Evolutionary conservation across 1,140 invertebrate genomes (phyloP).

Genomic region (Conus betulinus): DNA sequence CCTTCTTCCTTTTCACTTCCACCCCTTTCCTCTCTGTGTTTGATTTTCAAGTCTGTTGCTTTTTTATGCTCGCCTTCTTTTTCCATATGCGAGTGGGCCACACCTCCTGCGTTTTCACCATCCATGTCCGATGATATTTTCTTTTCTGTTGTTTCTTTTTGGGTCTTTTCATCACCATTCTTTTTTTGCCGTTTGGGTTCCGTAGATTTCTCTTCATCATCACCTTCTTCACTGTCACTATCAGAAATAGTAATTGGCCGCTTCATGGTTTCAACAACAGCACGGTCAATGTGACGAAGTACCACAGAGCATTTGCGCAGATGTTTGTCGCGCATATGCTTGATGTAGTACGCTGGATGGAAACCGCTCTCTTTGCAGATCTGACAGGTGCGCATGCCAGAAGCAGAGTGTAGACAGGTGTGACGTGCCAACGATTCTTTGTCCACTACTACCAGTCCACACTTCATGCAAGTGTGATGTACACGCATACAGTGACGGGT

Average conservation of each 20-base stretch:
- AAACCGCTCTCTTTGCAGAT: slow-evolving; percentile 64
- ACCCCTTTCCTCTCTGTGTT: slow-evolving; percentile 39
- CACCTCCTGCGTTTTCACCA: neutral
- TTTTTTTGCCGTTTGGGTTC: slow-evolving; percentile 40
- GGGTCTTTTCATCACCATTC: slow-evolving; percentile 34
- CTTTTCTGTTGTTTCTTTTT: slow-evolving; percentile 22
- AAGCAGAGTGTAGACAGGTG: slow-evolving; percentile 56
- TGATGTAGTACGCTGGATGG: slow-evolving; percentile 63
- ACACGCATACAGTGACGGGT: slow-evolving; percentile 68
- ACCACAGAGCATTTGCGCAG: slow-evolving; percentile 60
- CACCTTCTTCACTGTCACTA: slow-evolving; percentile 41
- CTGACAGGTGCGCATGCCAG: slow-evolving; percentile 54
- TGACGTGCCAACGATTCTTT: slow-evolving; percentile 59
- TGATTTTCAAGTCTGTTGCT: slow-evolving; percentile 24
- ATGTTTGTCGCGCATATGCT: slow-evolving; percentile 64
- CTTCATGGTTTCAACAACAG: slow-evolving; percentile 6
- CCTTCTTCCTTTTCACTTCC: slow-evolving; percentile 37
- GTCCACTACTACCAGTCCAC: slow-evolving; percentile 69
- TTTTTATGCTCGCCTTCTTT: slow-evolving; percentile 37
- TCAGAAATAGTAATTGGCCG: slow-evolving; percentile 35
- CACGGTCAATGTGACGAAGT: slow-evolving; percentile 23
- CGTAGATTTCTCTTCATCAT: slow-evolving; percentile 29
- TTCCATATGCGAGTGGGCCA: neutral
- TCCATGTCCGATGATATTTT: neutral
- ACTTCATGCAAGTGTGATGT: slow-evolving; percentile 68